These are phyloP conservation scores for Sinocyclocheilus anshuiensis DNA, from an alignment of 2,113 vertebrate species.

Conservation along the genomic window DNA sequence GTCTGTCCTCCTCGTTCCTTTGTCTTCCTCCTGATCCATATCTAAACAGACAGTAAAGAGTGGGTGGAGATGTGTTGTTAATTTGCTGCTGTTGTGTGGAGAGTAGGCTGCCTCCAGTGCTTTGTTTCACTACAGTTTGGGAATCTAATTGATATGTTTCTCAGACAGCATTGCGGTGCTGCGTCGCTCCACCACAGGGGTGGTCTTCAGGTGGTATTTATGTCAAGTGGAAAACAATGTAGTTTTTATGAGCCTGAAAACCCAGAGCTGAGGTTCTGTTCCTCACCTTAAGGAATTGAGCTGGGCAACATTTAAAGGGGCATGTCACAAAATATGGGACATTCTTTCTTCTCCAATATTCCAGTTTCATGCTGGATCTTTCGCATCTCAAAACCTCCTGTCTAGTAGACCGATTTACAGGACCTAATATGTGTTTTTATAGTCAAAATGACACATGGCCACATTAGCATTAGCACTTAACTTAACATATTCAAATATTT, in stretches of 20 bases:
- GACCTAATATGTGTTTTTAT: neutral
- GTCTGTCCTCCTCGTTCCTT: conserved; percentile 51
- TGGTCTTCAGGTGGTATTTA: conserved; percentile 47
- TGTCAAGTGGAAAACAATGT: conserved; percentile 39
- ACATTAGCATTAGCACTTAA: neutral
- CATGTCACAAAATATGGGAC: neutral
- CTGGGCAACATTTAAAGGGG: neutral
- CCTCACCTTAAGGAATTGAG: conserved; percentile 3
- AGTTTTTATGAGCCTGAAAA: conserved; percentile 19
- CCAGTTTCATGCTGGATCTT: neutral
- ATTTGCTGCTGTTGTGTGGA: conserved; percentile 39
- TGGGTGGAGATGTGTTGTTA: conserved; percentile 41
- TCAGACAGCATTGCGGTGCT: conserved; percentile 19
- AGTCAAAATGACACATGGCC: neutral
- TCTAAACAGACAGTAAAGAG: conserved; percentile 43
- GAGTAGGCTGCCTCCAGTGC: conserved; percentile 39
- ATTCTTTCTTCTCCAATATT: neutral
- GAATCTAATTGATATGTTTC: conserved; percentile 47
- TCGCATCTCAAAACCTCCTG: neutral
- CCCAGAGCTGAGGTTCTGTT: neutral
- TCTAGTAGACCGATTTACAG: neutral
- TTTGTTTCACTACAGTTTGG: conserved; percentile 44
- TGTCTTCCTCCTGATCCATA: conserved; percentile 39
- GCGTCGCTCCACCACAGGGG: conserved; percentile 23
- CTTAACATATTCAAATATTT: neutral